Conservation (phyloP, 2,113 vertebrate genomes). For the Smithornis capensis region DNA sequence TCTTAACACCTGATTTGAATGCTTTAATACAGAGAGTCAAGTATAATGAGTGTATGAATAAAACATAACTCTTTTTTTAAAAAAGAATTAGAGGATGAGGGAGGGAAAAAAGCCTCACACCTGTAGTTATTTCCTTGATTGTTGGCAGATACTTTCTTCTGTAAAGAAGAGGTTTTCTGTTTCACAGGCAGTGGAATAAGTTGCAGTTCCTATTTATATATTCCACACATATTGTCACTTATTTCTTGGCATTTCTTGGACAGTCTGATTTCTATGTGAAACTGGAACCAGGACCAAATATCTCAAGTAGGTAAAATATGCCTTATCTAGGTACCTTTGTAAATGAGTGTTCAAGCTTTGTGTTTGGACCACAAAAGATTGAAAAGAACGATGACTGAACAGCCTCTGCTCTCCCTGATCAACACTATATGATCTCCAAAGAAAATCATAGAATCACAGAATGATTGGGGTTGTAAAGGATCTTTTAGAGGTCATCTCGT, state of each 20-base stretch:
- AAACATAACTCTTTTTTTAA: background rate
- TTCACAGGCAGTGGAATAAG: background rate
- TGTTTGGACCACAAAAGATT: background rate
- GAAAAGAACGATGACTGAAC: background rate
- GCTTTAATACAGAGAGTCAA: background rate
- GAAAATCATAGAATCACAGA: background rate
- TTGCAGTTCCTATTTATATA: background rate
- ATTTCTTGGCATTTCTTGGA: background rate
- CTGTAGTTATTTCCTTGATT: background rate
- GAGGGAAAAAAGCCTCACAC: fast-evolving
- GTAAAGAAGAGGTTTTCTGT: background rate
- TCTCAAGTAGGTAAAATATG: background rate
- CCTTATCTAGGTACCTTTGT: background rate
- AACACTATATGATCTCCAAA: background rate
- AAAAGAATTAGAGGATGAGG: background rate
- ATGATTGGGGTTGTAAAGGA: background rate
- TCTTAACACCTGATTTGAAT: background rate
- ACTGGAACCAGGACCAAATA: background rate
- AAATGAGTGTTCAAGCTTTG: background rate
- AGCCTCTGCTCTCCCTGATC: background rate
- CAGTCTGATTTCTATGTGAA: background rate
- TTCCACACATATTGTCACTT: background rate
- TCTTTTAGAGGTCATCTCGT: background rate
- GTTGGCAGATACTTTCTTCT: background rate
- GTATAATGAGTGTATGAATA: background rate